These are phyloP conservation scores for Aphelinus certus DNA, from an alignment of 1,140 invertebrate species.

Conservation along the genomic window DNA sequence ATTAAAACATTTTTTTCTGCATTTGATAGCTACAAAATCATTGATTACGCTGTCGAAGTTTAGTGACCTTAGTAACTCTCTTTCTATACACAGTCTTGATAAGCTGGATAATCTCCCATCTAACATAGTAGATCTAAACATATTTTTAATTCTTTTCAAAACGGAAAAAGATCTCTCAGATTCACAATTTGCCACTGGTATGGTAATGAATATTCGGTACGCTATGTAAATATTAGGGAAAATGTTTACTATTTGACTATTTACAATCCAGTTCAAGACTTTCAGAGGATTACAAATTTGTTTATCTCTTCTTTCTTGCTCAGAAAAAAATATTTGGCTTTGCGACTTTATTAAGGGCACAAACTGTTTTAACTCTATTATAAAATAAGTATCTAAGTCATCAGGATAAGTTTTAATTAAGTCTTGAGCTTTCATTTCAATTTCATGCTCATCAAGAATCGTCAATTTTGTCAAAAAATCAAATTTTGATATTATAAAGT, in stretches of 20 bases:
- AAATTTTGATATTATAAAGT: background rate
- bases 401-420: constrained; percentile 26
- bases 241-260: constrained; percentile 21
- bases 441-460: constrained; percentile 3
- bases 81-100: background rate
- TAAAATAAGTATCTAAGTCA: constrained; percentile 18
- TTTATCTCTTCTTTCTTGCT: background rate
- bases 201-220: constrained; percentile 26
- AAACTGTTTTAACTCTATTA: constrained; percentile 27
- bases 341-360: constrained; percentile 3
- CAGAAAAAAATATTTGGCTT: background rate
- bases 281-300: constrained; percentile 12
- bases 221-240: constrained; percentile 34
- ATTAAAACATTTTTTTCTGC: constrained; percentile 8
- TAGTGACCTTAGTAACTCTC: background rate
- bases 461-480: constrained; percentile 21
- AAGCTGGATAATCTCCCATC: constrained; percentile 1
- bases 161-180: constrained; percentile 35
- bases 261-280: constrained; percentile 31
- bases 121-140: constrained; percentile 11
- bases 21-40: background rate
- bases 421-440: constrained; percentile 7
- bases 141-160: constrained; percentile 15
- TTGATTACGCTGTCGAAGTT: background rate
- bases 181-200: constrained; percentile 36